A percentile compares a stretch with the other conserved stretches of the same genome.
These are phyloP conservation scores for Malurus alboscapulatus DNA, from an alignment of 2,113 vertebrate genomes.

Conservation along the genomic window DNA sequence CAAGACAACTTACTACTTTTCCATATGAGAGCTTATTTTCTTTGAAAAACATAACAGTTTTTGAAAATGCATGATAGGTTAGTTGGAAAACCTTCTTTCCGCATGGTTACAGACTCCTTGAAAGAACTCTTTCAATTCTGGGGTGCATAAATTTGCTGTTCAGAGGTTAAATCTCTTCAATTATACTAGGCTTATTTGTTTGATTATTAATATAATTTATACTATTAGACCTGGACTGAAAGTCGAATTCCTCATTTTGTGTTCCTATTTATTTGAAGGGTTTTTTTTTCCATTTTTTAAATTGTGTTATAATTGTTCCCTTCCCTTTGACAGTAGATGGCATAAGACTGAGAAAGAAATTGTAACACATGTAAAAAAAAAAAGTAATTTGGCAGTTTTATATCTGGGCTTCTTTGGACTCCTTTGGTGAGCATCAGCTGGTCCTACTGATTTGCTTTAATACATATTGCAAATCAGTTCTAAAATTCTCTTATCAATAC, in stretches of 20 bases:
- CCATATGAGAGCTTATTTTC: not conserved
- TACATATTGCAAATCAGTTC: not conserved
- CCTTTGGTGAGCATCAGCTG: rapidly evolving
- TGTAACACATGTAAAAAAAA: not conserved
- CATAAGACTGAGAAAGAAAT: not conserved
- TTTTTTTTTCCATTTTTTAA: too few relatives aligned
- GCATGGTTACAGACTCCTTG: not conserved
- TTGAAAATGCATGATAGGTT: not conserved
- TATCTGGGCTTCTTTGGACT: not conserved
- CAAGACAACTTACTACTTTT: not conserved
- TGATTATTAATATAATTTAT: not conserved
- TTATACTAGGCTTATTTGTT: not conserved
- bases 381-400: not conserved
- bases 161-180: not conserved
- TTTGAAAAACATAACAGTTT: not conserved
- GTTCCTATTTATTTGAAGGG: not conserved
- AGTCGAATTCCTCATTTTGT: not conserved
- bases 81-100: not conserved
- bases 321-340: not conserved
- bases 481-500: not conserved
- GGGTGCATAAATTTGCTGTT: not conserved
- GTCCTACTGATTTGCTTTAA: not conserved
- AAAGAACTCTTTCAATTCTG: not conserved
- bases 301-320: rapidly evolving
- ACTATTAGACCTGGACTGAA: not conserved